Base-by-base conservation (phyloP, 2,113 vertebrate genomes). In the Lamprotornis superbus region DNA sequence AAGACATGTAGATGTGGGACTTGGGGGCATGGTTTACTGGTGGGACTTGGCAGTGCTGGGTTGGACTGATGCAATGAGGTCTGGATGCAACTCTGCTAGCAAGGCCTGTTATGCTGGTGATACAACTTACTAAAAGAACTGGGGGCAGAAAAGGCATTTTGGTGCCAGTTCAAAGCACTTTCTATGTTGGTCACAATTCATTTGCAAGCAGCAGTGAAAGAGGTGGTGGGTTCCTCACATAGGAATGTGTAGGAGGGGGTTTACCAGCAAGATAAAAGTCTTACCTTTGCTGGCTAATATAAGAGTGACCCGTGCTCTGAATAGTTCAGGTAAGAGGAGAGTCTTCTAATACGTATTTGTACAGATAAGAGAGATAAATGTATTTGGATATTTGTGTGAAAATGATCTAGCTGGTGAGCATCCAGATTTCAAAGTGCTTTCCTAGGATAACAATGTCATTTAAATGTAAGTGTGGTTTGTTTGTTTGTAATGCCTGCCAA, bases 401-500 rank as follows among this genome's bases (percentile, higher is more conserved):
- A 83, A n/a, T 7, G 5, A 37, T 87, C 12, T 60, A 20, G 74
- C 60, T 90, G 60, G 61, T 64, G 83, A 93, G 56, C 61, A 84
- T 89, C 74, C 81, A 24, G 49, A 69, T 85, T 92, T 75, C 83
- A 7, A 40, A 85, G 75, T 35, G 13, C 57, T 92, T 78, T 52
- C 28, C 61, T 46, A 19, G 77, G 81, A 82, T 93, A 65, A 73
- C 76, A 52, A 5, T 68, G 71, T 86, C 56, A 64, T 65, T 93
- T 78, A 53, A 73, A 84, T 82, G 74, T 68, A 76, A 93, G 75
- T 0, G 4, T 81, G 85, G 79, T 92, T 90, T 47, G 90, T 94
- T 95, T 94, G 70, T 55, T 83, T 88, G 49, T 67, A 69, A 28
- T 68, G 88, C 83, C 64, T 96, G 94, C 92, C 93, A 96, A 90